These are phyloP conservation scores for Uria lomvia DNA, from an alignment of 2,113 vertebrate genomes.

Conservation along the genomic window DNA sequence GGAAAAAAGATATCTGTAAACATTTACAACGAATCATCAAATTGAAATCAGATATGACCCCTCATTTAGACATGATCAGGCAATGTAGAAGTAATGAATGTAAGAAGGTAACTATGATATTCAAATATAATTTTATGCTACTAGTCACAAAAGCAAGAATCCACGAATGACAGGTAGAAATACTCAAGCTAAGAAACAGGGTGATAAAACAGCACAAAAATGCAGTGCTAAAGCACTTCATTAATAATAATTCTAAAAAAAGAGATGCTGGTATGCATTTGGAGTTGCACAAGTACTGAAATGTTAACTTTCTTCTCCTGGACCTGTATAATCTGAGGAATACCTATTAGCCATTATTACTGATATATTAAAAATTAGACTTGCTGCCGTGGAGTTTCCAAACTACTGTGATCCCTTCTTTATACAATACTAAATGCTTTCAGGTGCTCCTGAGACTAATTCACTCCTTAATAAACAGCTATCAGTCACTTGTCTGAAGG, in stretches of 20 bases:
- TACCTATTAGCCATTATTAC: background rate
- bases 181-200: background rate
- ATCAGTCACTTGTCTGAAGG: background rate
- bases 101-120: background rate
- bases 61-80: background rate
- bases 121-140: background rate
- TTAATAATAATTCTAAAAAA: background rate
- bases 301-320: background rate
- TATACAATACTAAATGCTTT: background rate
- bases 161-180: background rate
- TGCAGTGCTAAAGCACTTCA: background rate
- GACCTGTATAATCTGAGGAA: background rate
- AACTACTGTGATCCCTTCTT: background rate
- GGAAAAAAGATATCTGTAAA: background rate
- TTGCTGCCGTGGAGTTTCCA: background rate
- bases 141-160: background rate
- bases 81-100: background rate
- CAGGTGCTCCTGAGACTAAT: background rate
- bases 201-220: background rate
- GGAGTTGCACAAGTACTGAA: background rate
- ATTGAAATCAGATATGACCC: background rate
- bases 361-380: background rate
- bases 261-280: background rate
- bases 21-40: background rate
- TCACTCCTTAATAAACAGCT: background rate